Conservation (phyloP, 92 coral and sea anemone species). For the Epizoanthus stellaris region DNA sequence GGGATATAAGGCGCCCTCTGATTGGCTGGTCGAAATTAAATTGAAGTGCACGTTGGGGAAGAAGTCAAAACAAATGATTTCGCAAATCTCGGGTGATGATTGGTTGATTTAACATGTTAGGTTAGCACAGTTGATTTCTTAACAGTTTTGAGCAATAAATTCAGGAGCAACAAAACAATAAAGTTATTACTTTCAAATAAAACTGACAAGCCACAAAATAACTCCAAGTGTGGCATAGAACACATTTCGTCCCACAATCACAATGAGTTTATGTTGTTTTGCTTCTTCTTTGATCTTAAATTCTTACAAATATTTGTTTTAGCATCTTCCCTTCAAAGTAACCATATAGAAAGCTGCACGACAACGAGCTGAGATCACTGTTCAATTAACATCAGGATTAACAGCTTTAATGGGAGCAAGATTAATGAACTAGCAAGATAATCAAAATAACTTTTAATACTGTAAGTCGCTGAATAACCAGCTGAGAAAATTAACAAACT, state of each 20-base stretch:
- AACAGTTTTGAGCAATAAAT: too few relatives aligned
- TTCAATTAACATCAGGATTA: not conserved
- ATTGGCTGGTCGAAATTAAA: not conserved
- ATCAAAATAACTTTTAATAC: not conserved
- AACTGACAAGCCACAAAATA: too few relatives aligned
- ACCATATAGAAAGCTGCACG: too few relatives aligned
- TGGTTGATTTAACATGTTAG: not conserved
- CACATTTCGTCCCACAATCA: too few relatives aligned
- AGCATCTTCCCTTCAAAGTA: conserved; percentile 1
- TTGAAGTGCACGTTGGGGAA: not conserved
- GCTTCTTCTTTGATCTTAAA: not conserved
- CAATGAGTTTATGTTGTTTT: not conserved
- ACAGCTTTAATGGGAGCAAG: too few relatives aligned
- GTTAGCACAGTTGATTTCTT: too few relatives aligned
- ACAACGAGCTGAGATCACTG: conserved; percentile 24
- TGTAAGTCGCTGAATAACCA: not conserved
- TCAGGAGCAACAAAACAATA: too few relatives aligned
- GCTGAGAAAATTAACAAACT: not conserved
- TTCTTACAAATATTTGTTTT: not conserved
- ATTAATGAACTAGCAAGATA: not conserved
- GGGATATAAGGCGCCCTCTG: not conserved
- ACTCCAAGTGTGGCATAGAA: too few relatives aligned
- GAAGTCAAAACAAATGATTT: not conserved
- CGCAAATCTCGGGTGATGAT: not conserved
- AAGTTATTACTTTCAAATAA: too few relatives aligned